Evolutionary conservation across 30 jellyfish, hydroid and myxozoan species (phyloP).

Genomic region (Turritopsis rubra): DNA sequence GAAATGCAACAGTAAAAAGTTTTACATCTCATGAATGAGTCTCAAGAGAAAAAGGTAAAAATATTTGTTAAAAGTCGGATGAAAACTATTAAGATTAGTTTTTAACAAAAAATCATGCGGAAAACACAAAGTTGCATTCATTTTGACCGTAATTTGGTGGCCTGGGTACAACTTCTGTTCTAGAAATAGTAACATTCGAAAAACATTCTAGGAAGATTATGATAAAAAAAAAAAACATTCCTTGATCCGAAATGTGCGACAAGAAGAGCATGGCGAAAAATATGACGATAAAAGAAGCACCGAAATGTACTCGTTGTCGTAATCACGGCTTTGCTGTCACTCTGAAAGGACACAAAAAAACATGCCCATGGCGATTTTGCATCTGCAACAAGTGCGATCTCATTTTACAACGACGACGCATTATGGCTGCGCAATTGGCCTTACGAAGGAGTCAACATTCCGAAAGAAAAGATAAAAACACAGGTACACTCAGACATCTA

Average conservation of each 20-base stretch:
- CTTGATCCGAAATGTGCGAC: background rate
- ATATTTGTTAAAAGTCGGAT: no score
- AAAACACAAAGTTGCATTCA: background rate
- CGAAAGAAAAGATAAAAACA: background rate
- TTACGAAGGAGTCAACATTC: background rate
- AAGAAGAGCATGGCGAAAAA: background rate
- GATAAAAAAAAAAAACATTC: no score
- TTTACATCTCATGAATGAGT: no score
- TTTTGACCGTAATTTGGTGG: no score
- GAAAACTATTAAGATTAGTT: no score
- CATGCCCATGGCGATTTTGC: constrained; percentile 1
- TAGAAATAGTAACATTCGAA: background rate
- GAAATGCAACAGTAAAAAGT: no score
- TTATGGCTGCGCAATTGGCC: constrained; percentile 10
- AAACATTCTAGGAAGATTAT: no score
- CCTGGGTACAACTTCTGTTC: background rate
- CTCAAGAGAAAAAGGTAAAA: no score
- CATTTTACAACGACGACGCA: background rate
- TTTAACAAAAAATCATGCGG: no score
- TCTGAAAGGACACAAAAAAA: constrained; percentile 9
- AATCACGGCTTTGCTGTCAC: background rate
- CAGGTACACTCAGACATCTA: background rate
- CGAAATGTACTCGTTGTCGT: background rate
- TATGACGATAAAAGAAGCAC: background rate
- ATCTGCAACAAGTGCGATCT: constrained; percentile 3